Base-by-base conservation (phyloP, 2,888 invertebrate species). In the Papilio demoleus region DNA sequence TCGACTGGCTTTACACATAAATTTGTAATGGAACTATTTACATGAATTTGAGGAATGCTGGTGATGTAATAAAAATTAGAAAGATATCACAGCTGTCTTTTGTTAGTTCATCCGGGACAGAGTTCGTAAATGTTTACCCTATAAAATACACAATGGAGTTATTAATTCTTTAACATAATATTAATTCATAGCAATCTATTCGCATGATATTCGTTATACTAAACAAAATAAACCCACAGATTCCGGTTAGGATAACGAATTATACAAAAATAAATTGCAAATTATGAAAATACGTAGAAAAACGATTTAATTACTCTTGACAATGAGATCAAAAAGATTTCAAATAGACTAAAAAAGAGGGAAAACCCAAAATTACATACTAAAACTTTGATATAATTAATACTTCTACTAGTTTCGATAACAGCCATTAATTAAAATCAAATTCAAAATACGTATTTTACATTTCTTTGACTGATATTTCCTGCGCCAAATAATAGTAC, bases 231-330 rank as follows among this genome's bases (percentile, higher is more conserved):
- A 50, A 24, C 50, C 14, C 4, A 3, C 59, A 19, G 36, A 59
- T 36, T 59, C 59, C 59, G 59, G 36, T 34, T 59, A 36, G 22
- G 59, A 62, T 61, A 40, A 42, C 31, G 17, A n/a, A 31, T 45
- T 9, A 14, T n/a, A 19, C 24, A 62, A 62, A 45, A 59, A 19
- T 38, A 34, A 12, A 34, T 36, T 38, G 12, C 36, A 36, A 36
- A 59, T 59, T 36, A 27, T 60, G 24, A 42, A 60, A 60, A 22
- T 40, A 24, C 6, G 24, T 4, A 60, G 12, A 60, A 40, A 27
- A 60, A 60, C 60, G 5, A 8, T 38, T 40, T 60, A 40, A 40
- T 60, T 12, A 60, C 14, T 47, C 11, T 9, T 12, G 22, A 3
- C 47, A 22, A 22, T 4, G 11, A 47, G 6, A 50, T 45, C 24